These are phyloP conservation scores for Syngnathus acus DNA, from an alignment of 2,797 vertebrate genomes.

Conservation along the genomic window DNA sequence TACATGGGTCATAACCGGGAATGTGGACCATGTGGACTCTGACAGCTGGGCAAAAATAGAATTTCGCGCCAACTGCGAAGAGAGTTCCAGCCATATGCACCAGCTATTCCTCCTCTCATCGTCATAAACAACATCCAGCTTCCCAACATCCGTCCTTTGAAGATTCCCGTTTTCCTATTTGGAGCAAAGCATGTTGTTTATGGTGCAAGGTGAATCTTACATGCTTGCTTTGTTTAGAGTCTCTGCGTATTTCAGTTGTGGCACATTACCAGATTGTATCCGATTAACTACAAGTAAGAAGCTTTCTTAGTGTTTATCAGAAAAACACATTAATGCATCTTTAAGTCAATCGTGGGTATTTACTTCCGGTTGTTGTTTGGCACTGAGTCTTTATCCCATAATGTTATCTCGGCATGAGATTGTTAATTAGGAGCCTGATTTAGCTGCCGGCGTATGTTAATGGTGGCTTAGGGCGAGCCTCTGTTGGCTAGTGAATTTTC, in stretches of 20 bases:
- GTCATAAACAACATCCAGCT: not conserved
- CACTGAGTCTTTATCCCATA: slow-evolving; percentile 67
- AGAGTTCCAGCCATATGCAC: not conserved
- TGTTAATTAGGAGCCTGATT: slow-evolving; percentile 76
- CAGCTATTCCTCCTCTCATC: not conserved
- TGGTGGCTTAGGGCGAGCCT: slow-evolving; percentile 66
- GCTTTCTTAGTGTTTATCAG: slow-evolving; percentile 3
- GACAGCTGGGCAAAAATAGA: slow-evolving; percentile 16
- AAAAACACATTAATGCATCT: not conserved
- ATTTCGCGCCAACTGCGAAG: not conserved
- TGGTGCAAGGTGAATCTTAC: not conserved
- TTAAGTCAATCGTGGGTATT: slow-evolving; percentile 36
- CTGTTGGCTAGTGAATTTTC: slow-evolving; percentile 40
- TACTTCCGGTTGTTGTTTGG: slow-evolving; percentile 58
- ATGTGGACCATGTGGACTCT: slow-evolving; percentile 34
- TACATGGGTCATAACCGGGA: slow-evolving; percentile 28
- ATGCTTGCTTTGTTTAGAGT: slow-evolving; percentile 1
- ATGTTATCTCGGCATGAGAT: slow-evolving; percentile 68
- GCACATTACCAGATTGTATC: not conserved
- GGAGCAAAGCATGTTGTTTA: slow-evolving; percentile 1
- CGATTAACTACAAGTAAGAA: not conserved
- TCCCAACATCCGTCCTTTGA: not conserved
- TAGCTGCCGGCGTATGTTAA: slow-evolving; percentile 72
- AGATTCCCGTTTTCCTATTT: slow-evolving; percentile 1
- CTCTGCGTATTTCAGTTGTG: not conserved